These are phyloP conservation scores for Bubo blakistoni DNA, from an alignment of 2,113 vertebrate genomes.

Conservation along the genomic window DNA sequence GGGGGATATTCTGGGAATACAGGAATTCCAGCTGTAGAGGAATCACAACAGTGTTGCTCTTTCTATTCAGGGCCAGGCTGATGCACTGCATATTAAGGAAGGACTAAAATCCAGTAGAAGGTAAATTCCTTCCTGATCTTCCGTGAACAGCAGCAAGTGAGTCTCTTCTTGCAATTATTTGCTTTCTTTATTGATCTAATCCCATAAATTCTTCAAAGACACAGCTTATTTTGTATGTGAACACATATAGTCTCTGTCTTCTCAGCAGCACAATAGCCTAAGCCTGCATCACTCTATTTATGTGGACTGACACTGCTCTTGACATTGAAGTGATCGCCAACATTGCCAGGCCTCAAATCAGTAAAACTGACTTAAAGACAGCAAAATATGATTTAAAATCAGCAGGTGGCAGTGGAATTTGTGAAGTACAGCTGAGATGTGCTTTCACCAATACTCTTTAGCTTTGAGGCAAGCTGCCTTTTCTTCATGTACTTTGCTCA, in stretches of 20 bases:
- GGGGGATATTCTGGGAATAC: background rate
- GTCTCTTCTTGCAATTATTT: background rate
- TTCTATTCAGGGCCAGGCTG: background rate
- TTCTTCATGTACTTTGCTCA: background rate
- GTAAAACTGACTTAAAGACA: background rate
- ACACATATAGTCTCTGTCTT: background rate
- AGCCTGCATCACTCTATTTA: background rate
- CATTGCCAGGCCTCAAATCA: background rate
- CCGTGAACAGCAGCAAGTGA: background rate
- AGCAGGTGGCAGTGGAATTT: background rate
- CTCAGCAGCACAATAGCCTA: background rate
- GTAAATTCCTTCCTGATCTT: background rate
- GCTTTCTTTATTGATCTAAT: background rate
- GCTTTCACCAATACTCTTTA: background rate
- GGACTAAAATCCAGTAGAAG: background rate
- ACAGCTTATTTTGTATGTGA: background rate
- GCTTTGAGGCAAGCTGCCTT: background rate
- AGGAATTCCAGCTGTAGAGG: background rate
- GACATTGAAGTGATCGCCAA: background rate
- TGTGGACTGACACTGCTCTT: background rate
- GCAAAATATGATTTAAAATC: background rate
- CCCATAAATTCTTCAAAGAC: background rate
- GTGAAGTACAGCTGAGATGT: background rate
- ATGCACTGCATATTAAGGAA: background rate
- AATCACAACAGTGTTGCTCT: background rate